These are phyloP conservation scores for Candidula unifasciata DNA, from an alignment of 2,888 invertebrate genomes.

Conservation along the genomic window DNA sequence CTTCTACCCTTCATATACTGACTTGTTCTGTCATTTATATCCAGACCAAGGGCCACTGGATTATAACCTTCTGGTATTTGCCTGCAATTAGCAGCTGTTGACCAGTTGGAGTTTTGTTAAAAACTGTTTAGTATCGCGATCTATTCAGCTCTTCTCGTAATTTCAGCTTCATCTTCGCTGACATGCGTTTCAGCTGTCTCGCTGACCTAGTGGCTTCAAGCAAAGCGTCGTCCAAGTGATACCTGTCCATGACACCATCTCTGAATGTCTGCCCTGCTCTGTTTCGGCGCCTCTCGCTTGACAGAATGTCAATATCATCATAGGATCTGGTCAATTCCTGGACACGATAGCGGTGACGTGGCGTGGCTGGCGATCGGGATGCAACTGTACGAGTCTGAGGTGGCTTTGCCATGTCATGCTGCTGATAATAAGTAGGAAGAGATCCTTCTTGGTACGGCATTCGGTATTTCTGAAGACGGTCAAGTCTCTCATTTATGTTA, in stretches of 20 bases:
- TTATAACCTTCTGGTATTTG: background rate
- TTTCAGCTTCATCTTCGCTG: constrained; percentile 70
- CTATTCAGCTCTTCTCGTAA: constrained; percentile 67
- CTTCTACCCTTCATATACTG: too few relatives aligned
- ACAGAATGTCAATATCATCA: constrained; percentile 64
- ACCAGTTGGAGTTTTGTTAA: background rate
- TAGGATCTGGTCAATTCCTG: constrained; percentile 61
- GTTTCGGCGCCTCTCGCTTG: constrained; percentile 58
- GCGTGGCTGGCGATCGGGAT: constrained; percentile 60
- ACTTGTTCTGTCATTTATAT: too few relatives aligned
- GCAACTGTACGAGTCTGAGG: constrained; percentile 23
- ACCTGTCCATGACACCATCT: constrained; percentile 60
- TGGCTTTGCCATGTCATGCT: constrained; percentile 48
- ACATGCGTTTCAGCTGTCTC: constrained; percentile 68
- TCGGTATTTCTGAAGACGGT: constrained; percentile 66
- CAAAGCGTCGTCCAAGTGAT: constrained; percentile 65
- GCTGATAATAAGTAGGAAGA: constrained; percentile 43
- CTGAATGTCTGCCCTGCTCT: constrained; percentile 7
- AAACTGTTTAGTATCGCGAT: constrained; percentile 34
- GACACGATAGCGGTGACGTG: constrained; percentile 58
- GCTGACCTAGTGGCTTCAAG: constrained; percentile 66
- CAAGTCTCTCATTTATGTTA: constrained; percentile 65
- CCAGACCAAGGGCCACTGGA: background rate
- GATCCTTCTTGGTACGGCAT: constrained; percentile 61
- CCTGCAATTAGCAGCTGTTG: constrained; percentile 6